A percentile compares a stretch with the other conserved stretches of the same genome.
Evolutionary conservation across 2,888 invertebrate species (phyloP).

Genomic region (Nasonovia ribisnigri): DNA sequence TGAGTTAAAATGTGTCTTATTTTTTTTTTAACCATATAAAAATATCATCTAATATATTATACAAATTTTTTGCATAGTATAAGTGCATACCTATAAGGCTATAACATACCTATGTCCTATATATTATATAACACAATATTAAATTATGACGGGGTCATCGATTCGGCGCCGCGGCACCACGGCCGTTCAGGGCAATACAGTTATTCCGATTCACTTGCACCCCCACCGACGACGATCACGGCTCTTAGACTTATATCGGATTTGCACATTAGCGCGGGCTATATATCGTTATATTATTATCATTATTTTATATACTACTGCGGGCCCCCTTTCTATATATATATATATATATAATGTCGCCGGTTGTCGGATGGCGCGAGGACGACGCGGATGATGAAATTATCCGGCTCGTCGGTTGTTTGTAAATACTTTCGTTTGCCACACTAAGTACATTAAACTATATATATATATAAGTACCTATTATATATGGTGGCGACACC

Average conservation of each 20-base stretch:
- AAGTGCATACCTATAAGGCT: too few relatives aligned
- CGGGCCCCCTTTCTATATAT: too few relatives aligned
- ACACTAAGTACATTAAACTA: constrained; percentile 27
- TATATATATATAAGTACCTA: background rate
- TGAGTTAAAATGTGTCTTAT: too few relatives aligned
- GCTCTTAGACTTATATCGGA: constrained; percentile 55
- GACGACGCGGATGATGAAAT: constrained; percentile 41
- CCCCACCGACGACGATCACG: background rate
- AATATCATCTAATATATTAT: too few relatives aligned
- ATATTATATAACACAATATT: too few relatives aligned
- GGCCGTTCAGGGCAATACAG: background rate
- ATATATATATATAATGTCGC: too few relatives aligned
- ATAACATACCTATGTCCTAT: too few relatives aligned
- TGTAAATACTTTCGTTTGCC: constrained; percentile 43
- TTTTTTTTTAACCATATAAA: background rate
- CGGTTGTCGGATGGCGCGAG: background rate
- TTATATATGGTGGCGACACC: background rate
- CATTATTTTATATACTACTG: background rate
- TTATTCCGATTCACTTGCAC: constrained; percentile 15
- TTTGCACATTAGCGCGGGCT: constrained; percentile 43
- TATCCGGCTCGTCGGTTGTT: constrained; percentile 55
- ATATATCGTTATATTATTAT: background rate
- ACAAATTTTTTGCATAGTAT: background rate
- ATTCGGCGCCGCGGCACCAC: background rate
- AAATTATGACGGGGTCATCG: background rate